Evolutionary conservation across 2,113 vertebrate species (phyloP), one percentile per base, ranked within the genome.

Genomic region (Mirza zaza): DNA sequence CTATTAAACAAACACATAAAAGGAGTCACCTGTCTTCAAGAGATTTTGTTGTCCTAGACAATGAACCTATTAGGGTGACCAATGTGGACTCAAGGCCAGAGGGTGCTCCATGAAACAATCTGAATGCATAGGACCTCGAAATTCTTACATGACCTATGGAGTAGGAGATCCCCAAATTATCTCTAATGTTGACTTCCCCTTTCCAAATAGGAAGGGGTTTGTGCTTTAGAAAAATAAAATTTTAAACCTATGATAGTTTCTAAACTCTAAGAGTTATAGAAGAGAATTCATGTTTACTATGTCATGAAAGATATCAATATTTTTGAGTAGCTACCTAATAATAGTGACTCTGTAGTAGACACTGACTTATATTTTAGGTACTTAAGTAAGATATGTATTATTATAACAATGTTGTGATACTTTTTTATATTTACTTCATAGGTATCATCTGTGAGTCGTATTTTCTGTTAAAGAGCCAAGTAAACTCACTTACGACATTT

Each of bases 351-450:
- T 83, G 15, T 65, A 36, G 85, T 42, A 87, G 55, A 68, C n/a
- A 39, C 45, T 67, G n/a, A 87, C 87, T 82, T 96, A 12, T 91
- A 83, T 71, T 83, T 96, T 92, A 77, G 67, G 90, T 73, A 55
- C 42, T 32, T 92, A 48, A 48, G 2, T 82, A 92, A 90, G 59
- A 84, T 67, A 65, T 45, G 17, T 83, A 45, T 84, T 90, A 18
- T 18, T 68, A 71, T 75, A 95, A 68, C 5, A 27, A 59, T 80
- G 25, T 76, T 18, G 17, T 63, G 36, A 48, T 90, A 6, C 8
- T 32, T 77, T 95, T 87, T 83, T 90, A 50, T 61, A 52, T 12
- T 67, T 76, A 42, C 39, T 73, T 55, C 90, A 32, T 71, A 61
- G n/a, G 9, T 21, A 27, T 76, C 9, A 25, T 39, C 5, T 84